Evolutionary conservation across 2,888 invertebrate genomes (phyloP), one percentile per base, ranked within the genome.

Genomic region (Dicyrtomina minuta): DNA sequence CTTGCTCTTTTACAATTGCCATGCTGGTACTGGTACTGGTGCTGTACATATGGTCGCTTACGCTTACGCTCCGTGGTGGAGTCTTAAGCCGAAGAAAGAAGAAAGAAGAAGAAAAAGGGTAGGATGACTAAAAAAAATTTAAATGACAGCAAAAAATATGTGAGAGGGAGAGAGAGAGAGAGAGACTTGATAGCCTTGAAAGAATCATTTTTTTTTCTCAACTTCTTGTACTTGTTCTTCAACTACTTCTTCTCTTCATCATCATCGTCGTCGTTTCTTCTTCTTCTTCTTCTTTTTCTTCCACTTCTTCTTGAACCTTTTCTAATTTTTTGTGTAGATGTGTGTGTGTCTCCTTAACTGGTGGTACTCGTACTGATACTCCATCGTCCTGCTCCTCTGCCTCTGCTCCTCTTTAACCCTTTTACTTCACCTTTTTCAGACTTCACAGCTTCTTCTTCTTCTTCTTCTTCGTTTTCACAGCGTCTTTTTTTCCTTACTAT

Each of bases 81-180:
- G 22, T 46, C 26, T 46, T 46, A 22, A 61, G 49, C 20, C 41
- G 43, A 43, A 44, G 44, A 66, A 41, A 55, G 53, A 51, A 20
- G 41, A 17, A 61, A 24, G 20, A 43, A 41, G 24, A 56, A 66
- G 59, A 66, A 66, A 59, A 59, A 66, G 66, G 59, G 59, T 66
- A 66, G 66, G 56, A 66, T 66, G 66, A 65, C 49, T 27, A 49
- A 46, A 67, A 66, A 68, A 64, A 68, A 68, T 68, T 60, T 60
- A 68, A 68, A 68, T 68, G 68, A 68, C 68, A 60, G 68, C 60
- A 68, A 68, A 68, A 66, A 66, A 66, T 66, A 58, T 58, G 44
- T 51, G 33, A 33, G 33, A 33, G 33, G 33, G 33, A 33, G 33
- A 33, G 33, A 51, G 39, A 33, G 39, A 51, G 64, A 26, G 27